phyloP scores from a whole-genome alignment of 2,797 vertebrate species.

The Pseudochirops corinnae region DNA sequence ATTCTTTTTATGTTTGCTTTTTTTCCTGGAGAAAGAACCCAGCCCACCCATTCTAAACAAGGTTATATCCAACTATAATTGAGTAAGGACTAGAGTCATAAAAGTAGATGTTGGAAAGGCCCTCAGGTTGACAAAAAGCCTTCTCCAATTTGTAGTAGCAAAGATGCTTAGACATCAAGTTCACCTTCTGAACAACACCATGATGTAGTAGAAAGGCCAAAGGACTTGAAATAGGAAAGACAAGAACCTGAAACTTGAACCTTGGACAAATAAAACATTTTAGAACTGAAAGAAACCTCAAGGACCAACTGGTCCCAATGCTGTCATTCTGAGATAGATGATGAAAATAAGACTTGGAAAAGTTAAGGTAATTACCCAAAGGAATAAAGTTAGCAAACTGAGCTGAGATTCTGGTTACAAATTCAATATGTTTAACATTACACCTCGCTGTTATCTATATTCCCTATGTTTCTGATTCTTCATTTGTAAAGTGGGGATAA shows the following conservation, averaged over 20 bases:
- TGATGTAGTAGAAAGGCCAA: not conserved
- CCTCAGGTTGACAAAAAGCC: not conserved
- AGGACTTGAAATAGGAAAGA: not conserved
- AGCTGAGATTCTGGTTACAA: not conserved
- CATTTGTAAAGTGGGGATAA: not conserved
- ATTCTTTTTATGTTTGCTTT: conserved; percentile 64
- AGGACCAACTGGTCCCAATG: not conserved
- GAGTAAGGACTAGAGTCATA: not conserved
- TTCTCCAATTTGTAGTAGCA: not conserved
- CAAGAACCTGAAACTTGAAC: not conserved
- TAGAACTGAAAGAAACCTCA: not conserved
- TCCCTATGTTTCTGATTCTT: not conserved
- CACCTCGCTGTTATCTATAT: not conserved
- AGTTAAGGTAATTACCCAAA: not conserved
- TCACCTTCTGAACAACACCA: not conserved
- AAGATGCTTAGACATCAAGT: not conserved
- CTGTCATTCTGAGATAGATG: not conserved
- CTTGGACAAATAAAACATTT: not conserved
- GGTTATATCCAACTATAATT: conserved; percentile 9
- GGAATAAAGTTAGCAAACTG: not conserved
- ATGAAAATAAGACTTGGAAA: not conserved
- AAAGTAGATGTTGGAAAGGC: not conserved
- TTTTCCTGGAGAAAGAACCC: conserved; percentile 71
- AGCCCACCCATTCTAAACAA: conserved; percentile 65
- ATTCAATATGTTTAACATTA: not conserved